These are phyloP conservation scores for Gallinago solitaria DNA, from an alignment of 2,797 vertebrate genomes.

Conservation along the genomic window DNA sequence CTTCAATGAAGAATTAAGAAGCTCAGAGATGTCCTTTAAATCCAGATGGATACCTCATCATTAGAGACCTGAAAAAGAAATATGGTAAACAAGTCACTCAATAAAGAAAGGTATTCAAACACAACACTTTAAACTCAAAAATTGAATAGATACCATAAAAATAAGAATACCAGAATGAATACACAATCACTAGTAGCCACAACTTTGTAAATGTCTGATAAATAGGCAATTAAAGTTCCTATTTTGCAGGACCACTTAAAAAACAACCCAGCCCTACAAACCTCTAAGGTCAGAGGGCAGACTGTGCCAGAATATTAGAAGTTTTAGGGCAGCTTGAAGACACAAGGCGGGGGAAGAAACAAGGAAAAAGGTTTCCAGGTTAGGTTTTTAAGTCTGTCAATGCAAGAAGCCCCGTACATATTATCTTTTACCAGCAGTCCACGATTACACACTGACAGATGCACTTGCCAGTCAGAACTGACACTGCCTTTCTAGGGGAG, in stretches of 20 bases:
- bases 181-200: not conserved
- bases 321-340: not conserved
- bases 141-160: not conserved
- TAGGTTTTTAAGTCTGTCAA: not conserved
- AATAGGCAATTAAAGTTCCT: not conserved
- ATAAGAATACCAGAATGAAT: not conserved
- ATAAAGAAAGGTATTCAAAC: not conserved
- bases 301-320: not conserved
- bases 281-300: not conserved
- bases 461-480: not conserved
- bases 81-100: not conserved
- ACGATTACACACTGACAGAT: not conserved
- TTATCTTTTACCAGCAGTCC: not conserved
- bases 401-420: not conserved
- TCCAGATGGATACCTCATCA: conserved; percentile 34
- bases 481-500: not conserved
- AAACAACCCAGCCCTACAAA: not conserved
- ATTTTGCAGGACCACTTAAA: not conserved
- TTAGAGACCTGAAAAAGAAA: conserved; percentile 53
- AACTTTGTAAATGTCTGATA: not conserved
- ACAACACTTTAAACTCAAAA: not conserved
- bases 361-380: not conserved
- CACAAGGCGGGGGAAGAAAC: not conserved
- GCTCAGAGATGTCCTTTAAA: conserved; percentile 25
- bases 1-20: conserved; percentile 14